These are phyloP conservation scores for Sebastes fasciatus DNA, from an alignment of 2,113 vertebrate genomes.

Conservation along the genomic window DNA sequence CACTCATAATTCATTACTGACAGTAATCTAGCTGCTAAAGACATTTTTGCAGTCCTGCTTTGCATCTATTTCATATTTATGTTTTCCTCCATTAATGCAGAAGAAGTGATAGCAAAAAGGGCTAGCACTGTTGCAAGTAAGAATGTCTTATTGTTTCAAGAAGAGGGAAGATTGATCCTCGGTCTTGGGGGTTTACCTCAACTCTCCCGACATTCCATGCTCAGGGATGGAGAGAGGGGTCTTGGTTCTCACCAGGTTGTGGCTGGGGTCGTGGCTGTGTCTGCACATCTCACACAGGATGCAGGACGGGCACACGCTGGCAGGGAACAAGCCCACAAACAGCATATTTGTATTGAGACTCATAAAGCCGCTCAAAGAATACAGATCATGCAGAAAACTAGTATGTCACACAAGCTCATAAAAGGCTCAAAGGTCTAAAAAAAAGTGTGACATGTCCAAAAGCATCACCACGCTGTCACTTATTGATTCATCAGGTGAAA, in stretches of 20 bases:
- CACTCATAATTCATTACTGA: constrained; percentile 26
- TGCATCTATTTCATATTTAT: constrained; percentile 39
- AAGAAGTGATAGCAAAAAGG: constrained; percentile 32
- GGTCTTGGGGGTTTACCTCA: constrained; percentile 77
- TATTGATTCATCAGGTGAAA: neutral
- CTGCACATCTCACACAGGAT: constrained; percentile 92
- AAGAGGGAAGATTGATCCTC: constrained; percentile 44
- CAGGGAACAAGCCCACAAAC: neutral
- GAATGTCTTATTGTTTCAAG: constrained; percentile 28
- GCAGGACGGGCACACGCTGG: constrained; percentile 93
- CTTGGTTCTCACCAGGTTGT: constrained; percentile 91
- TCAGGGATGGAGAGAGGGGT: constrained; percentile 89
- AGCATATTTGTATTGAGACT: neutral
- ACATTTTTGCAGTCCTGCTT: constrained; percentile 31
- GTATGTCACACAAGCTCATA: neutral
- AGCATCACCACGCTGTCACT: neutral
- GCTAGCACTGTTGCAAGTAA: constrained; percentile 17
- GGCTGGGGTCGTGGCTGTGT: constrained; percentile 91
- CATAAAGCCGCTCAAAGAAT: neutral
- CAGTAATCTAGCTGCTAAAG: constrained; percentile 48
- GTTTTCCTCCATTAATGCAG: constrained; percentile 39
- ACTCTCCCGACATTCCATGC: constrained; percentile 84
- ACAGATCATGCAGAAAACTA: neutral
- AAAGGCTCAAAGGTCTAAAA: neutral
- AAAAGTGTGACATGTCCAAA: neutral